Evolutionary conservation across 2,888 invertebrate genomes (phyloP), one percentile per base, ranked within the genome.

Genomic region (Callyntrura guangdongensis): DNA sequence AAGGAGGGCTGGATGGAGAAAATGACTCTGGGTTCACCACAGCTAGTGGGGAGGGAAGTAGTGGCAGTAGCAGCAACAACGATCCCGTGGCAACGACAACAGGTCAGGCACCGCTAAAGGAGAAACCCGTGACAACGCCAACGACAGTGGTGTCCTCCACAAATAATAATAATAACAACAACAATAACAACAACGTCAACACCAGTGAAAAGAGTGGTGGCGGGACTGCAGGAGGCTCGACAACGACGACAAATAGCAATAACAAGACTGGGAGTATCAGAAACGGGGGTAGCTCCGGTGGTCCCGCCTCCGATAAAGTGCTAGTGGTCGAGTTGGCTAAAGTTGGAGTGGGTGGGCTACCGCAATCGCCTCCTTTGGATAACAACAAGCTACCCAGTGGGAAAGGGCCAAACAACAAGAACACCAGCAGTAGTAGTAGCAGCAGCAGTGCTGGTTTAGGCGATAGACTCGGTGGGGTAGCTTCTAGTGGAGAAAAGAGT

Each of bases 1-100:
- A 74, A 45, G 88, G 88, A 25, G 61, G 74, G n/a, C 25, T 69
- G n/a, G 72, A 72, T 14, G 86, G 83, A 14, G 92, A 93, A 49
- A 91, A 93, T 64, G 94, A 94, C 64, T 94, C 94, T n/a, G 94
- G 94, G 0, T 94, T 94, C 69, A 93, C 93, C 12, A 72, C 72
- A 9, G 94, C 92, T n/a, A 93, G 93, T 61, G 93, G 92, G 85
- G 93, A 94, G 90, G 93, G 93, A 12, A 92, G 93, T 36, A 90
- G 88, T 74, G 90, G 92, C 1, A 92, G 91, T 25, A 86, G 85
- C n/a, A 17, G 25, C 17, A 49, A 25, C 8, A 56, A 77, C 4
- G 56, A 49, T 14, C 3, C 47, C 17, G 5, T 14, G 3, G 47
- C 74, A 45, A 25, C 47, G 36, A 20, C 56, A 45, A 64, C 64